Evolutionary conservation across 2,888 invertebrate species (phyloP).

Genomic region (Phalera bucephala): DNA sequence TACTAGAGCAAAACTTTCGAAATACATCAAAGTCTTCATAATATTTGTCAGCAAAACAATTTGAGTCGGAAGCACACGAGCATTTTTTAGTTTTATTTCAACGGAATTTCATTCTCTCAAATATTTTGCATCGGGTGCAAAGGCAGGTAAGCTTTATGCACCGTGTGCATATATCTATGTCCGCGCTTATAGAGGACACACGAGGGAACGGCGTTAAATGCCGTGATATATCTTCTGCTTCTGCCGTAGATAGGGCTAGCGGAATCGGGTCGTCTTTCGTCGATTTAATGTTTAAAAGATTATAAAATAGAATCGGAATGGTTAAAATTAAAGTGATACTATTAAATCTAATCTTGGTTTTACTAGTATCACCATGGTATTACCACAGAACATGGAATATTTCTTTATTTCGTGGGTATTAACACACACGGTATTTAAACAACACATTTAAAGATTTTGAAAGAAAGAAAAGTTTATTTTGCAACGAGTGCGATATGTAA

Average conservation of each 20-base stretch:
- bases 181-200: constrained; percentile 31
- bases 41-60: constrained; percentile 12
- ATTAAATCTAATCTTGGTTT: too few species aligned
- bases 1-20: neutral
- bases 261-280: constrained; percentile 9
- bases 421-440: too few species aligned
- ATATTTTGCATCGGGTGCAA: constrained; percentile 36
- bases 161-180: constrained; percentile 25
- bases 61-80: constrained; percentile 14
- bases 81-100: constrained; percentile 29
- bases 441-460: too few species aligned
- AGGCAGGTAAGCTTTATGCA: constrained; percentile 40
- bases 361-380: too few species aligned
- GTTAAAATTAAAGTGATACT: too few species aligned
- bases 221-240: constrained; percentile 41
- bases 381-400: too few species aligned
- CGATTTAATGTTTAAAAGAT: neutral
- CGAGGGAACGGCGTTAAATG: constrained; percentile 38
- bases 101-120: constrained; percentile 27
- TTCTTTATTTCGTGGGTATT: too few species aligned
- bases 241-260: constrained; percentile 46
- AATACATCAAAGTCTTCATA: neutral
- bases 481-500: too few species aligned
- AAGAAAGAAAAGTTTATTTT: too few species aligned
- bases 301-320: too few species aligned